Evolutionary conservation across 2,113 vertebrate genomes (phyloP).

Genomic region (Erythrolamprus reginae): DNA sequence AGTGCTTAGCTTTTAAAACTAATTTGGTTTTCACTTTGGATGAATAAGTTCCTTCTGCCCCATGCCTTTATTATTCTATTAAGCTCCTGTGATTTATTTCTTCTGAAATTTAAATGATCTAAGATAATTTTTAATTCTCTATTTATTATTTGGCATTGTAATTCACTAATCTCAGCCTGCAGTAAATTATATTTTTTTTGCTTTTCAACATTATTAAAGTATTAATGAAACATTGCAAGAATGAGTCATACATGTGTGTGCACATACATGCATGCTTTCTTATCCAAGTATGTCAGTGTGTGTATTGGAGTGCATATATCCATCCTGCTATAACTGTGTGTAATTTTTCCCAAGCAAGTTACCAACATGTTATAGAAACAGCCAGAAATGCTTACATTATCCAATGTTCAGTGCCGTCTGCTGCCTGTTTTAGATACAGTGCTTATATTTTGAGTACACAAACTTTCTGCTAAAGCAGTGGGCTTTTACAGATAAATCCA

Average conservation of each 20-base stretch:
- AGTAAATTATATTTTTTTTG: neutral
- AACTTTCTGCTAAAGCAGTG: neutral
- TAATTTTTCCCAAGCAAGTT: slow-evolving; percentile 1
- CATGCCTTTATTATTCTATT: neutral
- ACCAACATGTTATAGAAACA: neutral
- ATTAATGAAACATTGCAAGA: neutral
- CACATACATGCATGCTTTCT: rapidly evolving
- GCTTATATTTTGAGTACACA: neutral
- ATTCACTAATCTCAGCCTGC: neutral
- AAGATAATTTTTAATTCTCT: neutral
- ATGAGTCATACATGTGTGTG: too few relatives aligned
- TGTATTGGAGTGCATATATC: neutral
- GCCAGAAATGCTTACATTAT: neutral
- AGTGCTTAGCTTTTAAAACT: neutral
- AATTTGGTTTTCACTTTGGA: slow-evolving; percentile 5
- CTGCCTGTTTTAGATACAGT: neutral
- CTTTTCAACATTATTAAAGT: neutral
- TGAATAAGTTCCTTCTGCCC: neutral
- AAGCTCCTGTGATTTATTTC: neutral
- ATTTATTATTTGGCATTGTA: neutral
- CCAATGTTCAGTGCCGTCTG: rapidly evolving
- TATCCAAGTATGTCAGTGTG: neutral
- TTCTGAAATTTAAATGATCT: neutral
- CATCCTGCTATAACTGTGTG: neutral
- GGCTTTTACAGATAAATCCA: neutral